Conservation (phyloP, 1,140 invertebrate genomes). For the Andricus grossulariae region DNA sequence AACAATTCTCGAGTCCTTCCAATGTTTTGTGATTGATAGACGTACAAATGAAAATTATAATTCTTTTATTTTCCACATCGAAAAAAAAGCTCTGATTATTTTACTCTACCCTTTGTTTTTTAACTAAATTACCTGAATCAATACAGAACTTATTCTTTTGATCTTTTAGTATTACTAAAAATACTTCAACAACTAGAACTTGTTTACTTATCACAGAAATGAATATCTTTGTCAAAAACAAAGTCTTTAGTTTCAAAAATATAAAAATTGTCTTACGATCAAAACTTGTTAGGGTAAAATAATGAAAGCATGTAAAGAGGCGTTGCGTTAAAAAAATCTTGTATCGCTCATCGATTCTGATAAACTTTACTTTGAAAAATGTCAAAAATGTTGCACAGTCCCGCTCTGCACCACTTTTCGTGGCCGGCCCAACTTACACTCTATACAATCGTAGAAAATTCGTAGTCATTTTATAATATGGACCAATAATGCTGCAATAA, state of each 20-base stretch:
- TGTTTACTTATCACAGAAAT: too few relatives aligned
- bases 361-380: background rate
- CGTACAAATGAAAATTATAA: too few relatives aligned
- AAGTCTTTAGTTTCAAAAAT: too few relatives aligned
- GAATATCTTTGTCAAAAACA: too few relatives aligned
- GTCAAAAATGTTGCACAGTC: background rate
- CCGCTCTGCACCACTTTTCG: background rate
- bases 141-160: too few relatives aligned
- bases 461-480: conserved; percentile 15
- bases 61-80: too few relatives aligned
- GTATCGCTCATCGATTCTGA: background rate
- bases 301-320: conserved; percentile 4
- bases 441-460: background rate
- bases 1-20: background rate
- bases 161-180: too few relatives aligned
- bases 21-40: background rate
- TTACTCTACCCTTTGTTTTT: too few relatives aligned
- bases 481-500: conserved; percentile 19
- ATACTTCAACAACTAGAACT: too few relatives aligned
- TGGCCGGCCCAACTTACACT: conserved; percentile 18
- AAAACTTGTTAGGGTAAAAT: background rate
- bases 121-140: too few relatives aligned
- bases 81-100: too few relatives aligned
- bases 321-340: background rate
- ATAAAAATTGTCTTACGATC: background rate